phyloP scores from a whole-genome alignment of 2,888 invertebrate species.

The Trachelus tabidus region DNA sequence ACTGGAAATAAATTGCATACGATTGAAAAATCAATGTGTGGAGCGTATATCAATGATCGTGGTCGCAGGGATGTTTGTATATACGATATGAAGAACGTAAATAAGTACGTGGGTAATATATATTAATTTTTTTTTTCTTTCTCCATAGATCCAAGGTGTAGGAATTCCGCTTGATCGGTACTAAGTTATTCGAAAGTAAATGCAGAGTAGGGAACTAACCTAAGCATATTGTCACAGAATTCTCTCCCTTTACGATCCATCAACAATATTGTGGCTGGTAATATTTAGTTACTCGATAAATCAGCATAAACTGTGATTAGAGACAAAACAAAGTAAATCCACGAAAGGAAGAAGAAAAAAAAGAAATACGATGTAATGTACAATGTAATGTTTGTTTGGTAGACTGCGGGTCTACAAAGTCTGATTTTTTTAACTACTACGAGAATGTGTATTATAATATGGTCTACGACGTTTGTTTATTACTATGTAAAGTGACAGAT shows the following conservation, averaged over 20 bases:
- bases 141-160: conserved; percentile 35
- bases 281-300: conserved; percentile 55
- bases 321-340: conserved; percentile 22
- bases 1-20: neutral
- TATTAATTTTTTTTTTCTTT: conserved; percentile 15
- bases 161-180: conserved; percentile 20
- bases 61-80: neutral
- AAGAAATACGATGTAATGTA: conserved; percentile 27
- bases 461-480: conserved; percentile 62
- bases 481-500: conserved; percentile 62
- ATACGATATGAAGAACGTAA: neutral
- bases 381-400: conserved; percentile 42
- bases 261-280: conserved; percentile 46
- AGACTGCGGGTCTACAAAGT: conserved; percentile 63
- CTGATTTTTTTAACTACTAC: conserved; percentile 64
- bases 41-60: neutral
- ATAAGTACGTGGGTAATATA: neutral
- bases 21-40: neutral
- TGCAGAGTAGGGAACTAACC: neutral
- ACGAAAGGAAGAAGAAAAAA: conserved; percentile 13
- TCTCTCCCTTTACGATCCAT: conserved; percentile 42
- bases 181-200: neutral
- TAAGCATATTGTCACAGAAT: neutral
- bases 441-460: conserved; percentile 61
- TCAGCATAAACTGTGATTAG: conserved; percentile 62